Conservation (phyloP, 2,113 vertebrate genomes). For the Setophaga kirtlandii region DNA sequence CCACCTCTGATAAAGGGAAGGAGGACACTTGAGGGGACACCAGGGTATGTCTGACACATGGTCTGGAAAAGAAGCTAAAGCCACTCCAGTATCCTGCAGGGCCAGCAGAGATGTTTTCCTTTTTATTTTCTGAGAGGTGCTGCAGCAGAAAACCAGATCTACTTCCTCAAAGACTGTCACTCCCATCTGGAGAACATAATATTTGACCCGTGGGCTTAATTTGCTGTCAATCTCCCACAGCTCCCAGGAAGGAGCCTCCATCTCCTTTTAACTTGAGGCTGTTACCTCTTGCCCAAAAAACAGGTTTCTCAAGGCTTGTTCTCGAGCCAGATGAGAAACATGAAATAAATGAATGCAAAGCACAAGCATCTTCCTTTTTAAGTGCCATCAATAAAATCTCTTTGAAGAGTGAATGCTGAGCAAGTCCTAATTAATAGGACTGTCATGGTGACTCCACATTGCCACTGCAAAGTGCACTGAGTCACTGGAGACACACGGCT, state of each 20-base stretch:
- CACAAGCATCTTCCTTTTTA: background rate
- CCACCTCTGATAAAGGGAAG: background rate
- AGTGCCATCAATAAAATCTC: background rate
- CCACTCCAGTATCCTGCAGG: background rate
- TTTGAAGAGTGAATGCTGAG: background rate
- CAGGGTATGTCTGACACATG: background rate
- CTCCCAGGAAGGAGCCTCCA: conserved; percentile 25
- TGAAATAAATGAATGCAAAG: background rate
- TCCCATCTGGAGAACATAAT: conserved; percentile 43
- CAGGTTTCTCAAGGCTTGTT: background rate
- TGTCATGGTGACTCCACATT: background rate
- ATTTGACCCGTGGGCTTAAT: conserved; percentile 1
- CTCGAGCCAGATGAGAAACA: background rate
- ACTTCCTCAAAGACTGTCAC: conserved; percentile 30
- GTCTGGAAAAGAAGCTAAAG: conserved; percentile 4
- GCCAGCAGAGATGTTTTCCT: background rate
- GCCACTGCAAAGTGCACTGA: background rate
- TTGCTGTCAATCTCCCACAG: background rate
- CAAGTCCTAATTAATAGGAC: background rate
- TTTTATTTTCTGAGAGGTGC: conserved; percentile 45
- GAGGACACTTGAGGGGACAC: background rate
- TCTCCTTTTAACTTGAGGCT: background rate
- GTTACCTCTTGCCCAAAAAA: background rate
- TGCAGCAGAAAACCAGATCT: conserved; percentile 45
- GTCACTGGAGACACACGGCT: background rate